Base-by-base conservation (phyloP, 2,113 vertebrate genomes). In the Stercorarius parasiticus region DNA sequence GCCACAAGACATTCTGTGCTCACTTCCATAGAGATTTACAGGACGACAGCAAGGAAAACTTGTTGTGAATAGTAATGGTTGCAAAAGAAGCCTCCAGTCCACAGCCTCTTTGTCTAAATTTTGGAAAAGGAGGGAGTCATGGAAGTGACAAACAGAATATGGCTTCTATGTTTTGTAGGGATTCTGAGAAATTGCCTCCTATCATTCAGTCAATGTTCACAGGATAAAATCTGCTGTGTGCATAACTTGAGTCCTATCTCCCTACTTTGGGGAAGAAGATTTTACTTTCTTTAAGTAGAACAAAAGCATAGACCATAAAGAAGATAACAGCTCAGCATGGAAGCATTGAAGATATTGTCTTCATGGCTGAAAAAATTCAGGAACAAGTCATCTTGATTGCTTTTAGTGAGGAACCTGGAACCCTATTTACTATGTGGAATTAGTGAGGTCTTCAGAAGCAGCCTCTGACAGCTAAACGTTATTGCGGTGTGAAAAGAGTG, bases 371-470 rank as follows among this genome's bases (percentile, higher is more conserved):
- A 62, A 90, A 89, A 71, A 16, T 86, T 93, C 67, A 64, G 86
- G 6, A 76, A 85, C 2, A 69, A 72, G 20, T 53, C 11, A 67
- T 76, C 15, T 94, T 13, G 76, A 21, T 52, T 80, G n/a, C 23
- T 87, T 84, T 52, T 73, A 78, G 49, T 62, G 43, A 53, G 86
- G 26, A 64, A 94, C 29, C 40, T 43, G 72, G 45, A 78, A 79
- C 56, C 56, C 23, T 89, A 15, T 40, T 56, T 59, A 30, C 38
- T 62, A 29, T 0, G 0, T 89, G 58, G 38, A 89, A 71, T 34
- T 76, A 94, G 26, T 45, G 62, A 95, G 66, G 45, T 95, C 76
- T 96, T 93, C 64, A 77, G 64, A 92, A 74, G 18, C 50, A 56
- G 47, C 5, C 56, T 93, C 45, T 67, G 49, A 38, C 36, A 85